Conservation (phyloP, 2,113 vertebrate genomes). For the Triplophysa siluroides region DNA sequence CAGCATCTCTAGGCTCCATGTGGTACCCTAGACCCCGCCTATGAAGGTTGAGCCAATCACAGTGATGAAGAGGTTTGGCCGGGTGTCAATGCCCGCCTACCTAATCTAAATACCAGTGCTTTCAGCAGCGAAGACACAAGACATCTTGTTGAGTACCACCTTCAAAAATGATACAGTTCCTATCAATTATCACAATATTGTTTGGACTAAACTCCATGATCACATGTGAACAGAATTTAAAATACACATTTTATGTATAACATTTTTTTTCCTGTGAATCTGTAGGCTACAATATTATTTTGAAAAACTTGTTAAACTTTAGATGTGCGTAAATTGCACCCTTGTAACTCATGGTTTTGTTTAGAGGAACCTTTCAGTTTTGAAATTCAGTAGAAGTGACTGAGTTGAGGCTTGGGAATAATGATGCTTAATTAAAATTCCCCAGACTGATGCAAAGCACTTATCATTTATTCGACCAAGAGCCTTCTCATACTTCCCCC, state of each 20-base stretch:
- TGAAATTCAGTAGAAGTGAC: neutral
- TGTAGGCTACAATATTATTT: too few relatives aligned
- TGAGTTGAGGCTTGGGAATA: neutral
- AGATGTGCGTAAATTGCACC: too few relatives aligned
- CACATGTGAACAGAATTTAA: neutral
- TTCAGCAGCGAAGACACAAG: neutral
- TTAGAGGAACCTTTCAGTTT: too few relatives aligned
- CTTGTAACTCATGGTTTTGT: too few relatives aligned
- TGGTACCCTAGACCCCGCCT: slow-evolving; percentile 52
- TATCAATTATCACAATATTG: too few relatives aligned
- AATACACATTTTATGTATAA: neutral
- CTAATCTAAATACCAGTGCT: slow-evolving; percentile 39
- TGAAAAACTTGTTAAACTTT: too few relatives aligned
- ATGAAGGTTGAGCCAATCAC: slow-evolving; percentile 43
- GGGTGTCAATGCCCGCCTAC: slow-evolving; percentile 55
- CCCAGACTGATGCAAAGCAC: neutral
- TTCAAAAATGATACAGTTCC: too few relatives aligned
- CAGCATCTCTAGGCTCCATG: slow-evolving; percentile 52
- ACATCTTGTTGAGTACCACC: too few relatives aligned
- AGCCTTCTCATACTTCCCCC: neutral
- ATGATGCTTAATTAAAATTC: neutral
- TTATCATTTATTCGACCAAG: neutral
- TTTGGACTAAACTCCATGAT: neutral
- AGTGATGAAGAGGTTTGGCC: neutral
- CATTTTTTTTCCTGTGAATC: too few relatives aligned